Percentiles rank a stretch among this genome's conserved stretches.
These are phyloP conservation scores for Puntigrus tetrazona DNA, from an alignment of 2,113 vertebrate genomes.

Conservation along the genomic window DNA sequence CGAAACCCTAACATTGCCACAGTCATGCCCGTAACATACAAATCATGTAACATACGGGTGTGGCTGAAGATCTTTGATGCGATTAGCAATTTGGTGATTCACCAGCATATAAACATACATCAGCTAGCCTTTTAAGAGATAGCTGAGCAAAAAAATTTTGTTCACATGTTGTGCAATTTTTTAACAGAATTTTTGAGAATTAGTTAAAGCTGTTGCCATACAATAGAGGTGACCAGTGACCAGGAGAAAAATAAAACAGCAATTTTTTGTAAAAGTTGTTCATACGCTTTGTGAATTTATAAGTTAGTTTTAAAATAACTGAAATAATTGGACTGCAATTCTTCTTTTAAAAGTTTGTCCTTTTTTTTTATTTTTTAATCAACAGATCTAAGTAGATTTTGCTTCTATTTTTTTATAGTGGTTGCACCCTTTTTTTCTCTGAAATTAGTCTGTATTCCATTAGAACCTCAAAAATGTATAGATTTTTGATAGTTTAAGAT, in stretches of 20 bases:
- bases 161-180: neutral
- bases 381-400: neutral
- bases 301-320: neutral
- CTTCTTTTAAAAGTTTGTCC: neutral
- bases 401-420: neutral
- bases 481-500: too few relatives aligned
- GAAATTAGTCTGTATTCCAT: neutral
- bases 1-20: neutral
- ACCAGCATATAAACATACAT: neutral
- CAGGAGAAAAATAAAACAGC: too few relatives aligned
- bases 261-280: neutral
- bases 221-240: too few relatives aligned
- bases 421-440: neutral
- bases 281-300: neutral
- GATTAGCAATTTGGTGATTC: neutral
- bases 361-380: neutral
- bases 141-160: neutral
- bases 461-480: neutral
- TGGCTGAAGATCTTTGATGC: neutral
- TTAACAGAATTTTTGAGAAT: neutral
- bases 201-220: neutral
- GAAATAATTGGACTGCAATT: neutral
- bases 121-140: neutral
- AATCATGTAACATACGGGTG: slow-evolving; percentile 12
- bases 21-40: neutral